A percentile compares a stretch with the other conserved stretches of the same genome.
phyloP scores from a whole-genome alignment of 2,113 vertebrate genomes.

The Clarias gariepinus region DNA sequence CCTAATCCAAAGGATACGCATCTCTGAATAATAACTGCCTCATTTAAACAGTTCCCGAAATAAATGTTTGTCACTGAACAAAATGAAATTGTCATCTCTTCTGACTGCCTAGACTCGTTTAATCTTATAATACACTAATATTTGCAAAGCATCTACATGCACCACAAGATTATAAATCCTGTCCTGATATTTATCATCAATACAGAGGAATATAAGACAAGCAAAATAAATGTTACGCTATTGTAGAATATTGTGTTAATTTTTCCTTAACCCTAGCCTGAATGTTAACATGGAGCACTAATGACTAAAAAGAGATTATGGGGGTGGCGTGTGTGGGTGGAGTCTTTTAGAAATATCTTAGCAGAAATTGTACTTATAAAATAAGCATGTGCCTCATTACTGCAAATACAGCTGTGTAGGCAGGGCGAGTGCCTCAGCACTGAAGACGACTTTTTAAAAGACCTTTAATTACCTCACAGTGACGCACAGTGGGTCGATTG shows the following conservation, averaged over 20 bases:
- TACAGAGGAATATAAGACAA: background rate
- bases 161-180: background rate
- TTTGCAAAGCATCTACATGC: background rate
- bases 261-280: background rate
- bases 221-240: background rate
- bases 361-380: slow-evolving; percentile 49
- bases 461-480: slow-evolving; percentile 74
- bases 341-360: slow-evolving; percentile 57
- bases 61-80: background rate
- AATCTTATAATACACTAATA: background rate
- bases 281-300: slow-evolving; percentile 22
- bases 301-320: slow-evolving; percentile 42
- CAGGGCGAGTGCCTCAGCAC: slow-evolving; percentile 63
- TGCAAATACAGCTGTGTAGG: slow-evolving; percentile 67
- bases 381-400: slow-evolving; percentile 60
- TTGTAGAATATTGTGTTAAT: background rate
- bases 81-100: slow-evolving; percentile 19
- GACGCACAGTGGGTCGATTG: slow-evolving; percentile 66
- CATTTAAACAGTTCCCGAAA: background rate
- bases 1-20: background rate
- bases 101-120: background rate
- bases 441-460: slow-evolving; percentile 57
- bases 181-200: background rate
- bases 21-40: slow-evolving; percentile 11
- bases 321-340: slow-evolving; percentile 32